Evolutionary conservation across 2,888 invertebrate genomes (phyloP).

Genomic region (Cryptus viduatorius): DNA sequence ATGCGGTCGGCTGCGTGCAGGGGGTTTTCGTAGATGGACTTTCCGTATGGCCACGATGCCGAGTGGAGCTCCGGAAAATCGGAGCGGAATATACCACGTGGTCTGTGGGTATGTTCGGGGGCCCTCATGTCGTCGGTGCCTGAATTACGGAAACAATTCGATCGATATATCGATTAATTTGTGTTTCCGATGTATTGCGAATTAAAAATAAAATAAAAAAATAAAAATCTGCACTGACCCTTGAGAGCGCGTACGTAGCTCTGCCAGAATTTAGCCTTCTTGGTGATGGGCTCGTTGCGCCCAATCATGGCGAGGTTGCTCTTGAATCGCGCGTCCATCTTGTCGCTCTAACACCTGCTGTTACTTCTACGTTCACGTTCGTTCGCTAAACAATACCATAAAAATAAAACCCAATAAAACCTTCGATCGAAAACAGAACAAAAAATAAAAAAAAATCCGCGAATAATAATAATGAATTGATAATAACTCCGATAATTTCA

Average conservation of each 20-base stretch:
- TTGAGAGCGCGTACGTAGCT: constrained; percentile 96
- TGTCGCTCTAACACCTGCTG: constrained; percentile 87
- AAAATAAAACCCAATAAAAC: constrained; percentile 8
- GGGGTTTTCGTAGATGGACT: constrained; percentile 96
- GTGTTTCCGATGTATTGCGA: background rate
- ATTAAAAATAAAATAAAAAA: background rate
- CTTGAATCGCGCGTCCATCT: constrained; percentile 91
- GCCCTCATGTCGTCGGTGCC: constrained; percentile 97
- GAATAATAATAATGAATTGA: too few species aligned
- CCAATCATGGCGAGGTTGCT: constrained; percentile 97
- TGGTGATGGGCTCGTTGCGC: constrained; percentile 95
- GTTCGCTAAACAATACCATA: constrained; percentile 88
- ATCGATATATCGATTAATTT: background rate
- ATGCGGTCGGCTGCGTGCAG: constrained; percentile 93
- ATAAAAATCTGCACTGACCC: constrained; percentile 87
- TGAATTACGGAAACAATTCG: constrained; percentile 79
- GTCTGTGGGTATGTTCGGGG: constrained; percentile 90
- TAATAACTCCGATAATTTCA: too few species aligned
- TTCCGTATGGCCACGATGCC: constrained; percentile 91
- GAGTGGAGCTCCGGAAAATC: constrained; percentile 91
- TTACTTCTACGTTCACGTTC: constrained; percentile 88
- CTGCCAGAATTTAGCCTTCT: constrained; percentile 97
- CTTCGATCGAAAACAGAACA: background rate
- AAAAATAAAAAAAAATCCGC: too few species aligned
- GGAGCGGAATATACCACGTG: constrained; percentile 89